Evolutionary conservation across 2,888 invertebrate genomes (phyloP).

Genomic region (Norana najaformis): DNA sequence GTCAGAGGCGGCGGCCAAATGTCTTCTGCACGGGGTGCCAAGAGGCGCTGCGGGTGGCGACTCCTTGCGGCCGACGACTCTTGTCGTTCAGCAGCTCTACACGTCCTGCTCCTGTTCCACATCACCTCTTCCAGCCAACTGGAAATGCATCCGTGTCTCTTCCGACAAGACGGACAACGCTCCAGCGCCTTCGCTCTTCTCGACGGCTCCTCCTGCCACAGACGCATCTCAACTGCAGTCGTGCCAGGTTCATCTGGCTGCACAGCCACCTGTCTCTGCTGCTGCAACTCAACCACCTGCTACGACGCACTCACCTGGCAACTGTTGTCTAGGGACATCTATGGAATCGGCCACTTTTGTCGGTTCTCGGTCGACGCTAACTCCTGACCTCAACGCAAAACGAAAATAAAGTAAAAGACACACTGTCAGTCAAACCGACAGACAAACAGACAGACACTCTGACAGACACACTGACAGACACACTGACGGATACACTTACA

Average conservation of each 20-base stretch:
- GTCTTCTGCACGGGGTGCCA: constrained; percentile 13
- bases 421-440: neutral
- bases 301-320: too few species aligned
- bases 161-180: too few species aligned
- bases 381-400: neutral
- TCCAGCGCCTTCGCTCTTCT: too few species aligned
- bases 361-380: neutral
- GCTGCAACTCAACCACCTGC: neutral
- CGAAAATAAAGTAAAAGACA: neutral
- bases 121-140: too few species aligned
- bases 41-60: neutral
- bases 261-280: too few species aligned
- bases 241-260: too few species aligned
- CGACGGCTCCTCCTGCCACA: too few species aligned
- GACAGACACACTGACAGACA: too few species aligned
- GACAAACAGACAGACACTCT: neutral
- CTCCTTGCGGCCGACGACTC: neutral
- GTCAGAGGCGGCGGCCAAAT: neutral
- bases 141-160: too few species aligned
- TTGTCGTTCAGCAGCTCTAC: neutral
- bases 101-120: neutral
- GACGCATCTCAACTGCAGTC: too few species aligned
- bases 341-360: neutral
- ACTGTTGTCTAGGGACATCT: neutral
- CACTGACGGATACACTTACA: too few species aligned